These are phyloP conservation scores for Ericerus pela DNA, from an alignment of 1,140 invertebrate genomes.

Conservation along the genomic window DNA sequence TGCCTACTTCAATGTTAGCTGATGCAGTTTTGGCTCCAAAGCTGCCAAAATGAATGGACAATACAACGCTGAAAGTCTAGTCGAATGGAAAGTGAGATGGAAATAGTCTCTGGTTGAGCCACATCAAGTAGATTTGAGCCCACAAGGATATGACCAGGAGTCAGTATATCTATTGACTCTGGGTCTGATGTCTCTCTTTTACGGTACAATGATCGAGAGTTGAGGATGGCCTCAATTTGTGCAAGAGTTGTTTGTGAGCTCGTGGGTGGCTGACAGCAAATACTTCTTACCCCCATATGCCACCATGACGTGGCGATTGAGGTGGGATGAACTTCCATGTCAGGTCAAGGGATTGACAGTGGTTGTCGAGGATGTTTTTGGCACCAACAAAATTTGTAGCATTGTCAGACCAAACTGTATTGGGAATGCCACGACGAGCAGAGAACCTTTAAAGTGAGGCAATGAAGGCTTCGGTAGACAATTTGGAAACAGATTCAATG, in stretches of 20 bases:
- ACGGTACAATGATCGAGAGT: slow-evolving; percentile 27
- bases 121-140: slow-evolving; percentile 13
- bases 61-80: slow-evolving; percentile 19
- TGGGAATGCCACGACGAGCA: slow-evolving; percentile 16
- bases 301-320: slow-evolving; percentile 4
- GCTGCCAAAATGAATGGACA: slow-evolving; percentile 22
- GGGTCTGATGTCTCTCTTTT: slow-evolving; percentile 24
- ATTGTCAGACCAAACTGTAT: slow-evolving; percentile 14
- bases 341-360: background rate
- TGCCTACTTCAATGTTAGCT: slow-evolving; percentile 13
- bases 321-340: background rate
- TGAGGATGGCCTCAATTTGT: slow-evolving; percentile 27
- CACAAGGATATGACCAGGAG: slow-evolving; percentile 26
- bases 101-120: slow-evolving; percentile 5
- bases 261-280: slow-evolving; percentile 23
- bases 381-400: slow-evolving; percentile 19
- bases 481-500: slow-evolving; percentile 23
- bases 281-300: slow-evolving; percentile 20
- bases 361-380: slow-evolving; percentile 12
- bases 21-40: slow-evolving; percentile 20
- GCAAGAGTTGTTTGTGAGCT: slow-evolving; percentile 25
- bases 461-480: slow-evolving; percentile 23
- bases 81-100: slow-evolving; percentile 15
- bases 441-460: slow-evolving; percentile 29
- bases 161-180: slow-evolving; percentile 23